These are phyloP conservation scores for Drosophila buzzatii DNA, from an alignment of 2,888 invertebrate species.

Conservation along the genomic window DNA sequence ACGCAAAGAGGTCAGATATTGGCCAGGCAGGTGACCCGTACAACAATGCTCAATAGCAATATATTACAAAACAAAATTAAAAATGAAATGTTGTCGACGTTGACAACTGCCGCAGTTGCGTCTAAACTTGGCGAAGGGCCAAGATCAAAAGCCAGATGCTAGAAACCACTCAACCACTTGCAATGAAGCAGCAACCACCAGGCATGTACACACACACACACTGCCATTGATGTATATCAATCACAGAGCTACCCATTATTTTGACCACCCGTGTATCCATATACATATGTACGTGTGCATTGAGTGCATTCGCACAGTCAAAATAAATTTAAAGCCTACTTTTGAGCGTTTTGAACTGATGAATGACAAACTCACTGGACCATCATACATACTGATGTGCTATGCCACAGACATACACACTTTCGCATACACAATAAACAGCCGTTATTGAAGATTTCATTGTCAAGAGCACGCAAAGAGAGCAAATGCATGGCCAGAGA, in stretches of 20 bases:
- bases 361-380: neutral
- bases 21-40: neutral
- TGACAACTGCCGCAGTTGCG: constrained; percentile 67
- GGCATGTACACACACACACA: neutral
- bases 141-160: constrained; percentile 33
- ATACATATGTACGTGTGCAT: neutral
- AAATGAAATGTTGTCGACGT: constrained; percentile 58
- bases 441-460: constrained; percentile 44
- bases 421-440: constrained; percentile 14
- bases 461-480: constrained; percentile 53
- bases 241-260: neutral
- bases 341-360: constrained; percentile 23
- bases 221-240: neutral
- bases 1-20: constrained; percentile 4
- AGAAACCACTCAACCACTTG: neutral
- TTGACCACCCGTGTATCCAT: neutral
- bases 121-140: constrained; percentile 57
- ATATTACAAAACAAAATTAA: constrained; percentile 22
- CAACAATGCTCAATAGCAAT: constrained; percentile 5
- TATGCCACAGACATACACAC: neutral
- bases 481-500: constrained; percentile 4
- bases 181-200: no score
- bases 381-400: neutral
- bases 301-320: neutral
- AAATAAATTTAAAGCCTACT: constrained; percentile 55